Percentiles rank a stretch among this genome's conserved stretches.
Evolutionary conservation across 2,888 invertebrate species (phyloP).

Genomic region (Flexamia atlantica): DNA sequence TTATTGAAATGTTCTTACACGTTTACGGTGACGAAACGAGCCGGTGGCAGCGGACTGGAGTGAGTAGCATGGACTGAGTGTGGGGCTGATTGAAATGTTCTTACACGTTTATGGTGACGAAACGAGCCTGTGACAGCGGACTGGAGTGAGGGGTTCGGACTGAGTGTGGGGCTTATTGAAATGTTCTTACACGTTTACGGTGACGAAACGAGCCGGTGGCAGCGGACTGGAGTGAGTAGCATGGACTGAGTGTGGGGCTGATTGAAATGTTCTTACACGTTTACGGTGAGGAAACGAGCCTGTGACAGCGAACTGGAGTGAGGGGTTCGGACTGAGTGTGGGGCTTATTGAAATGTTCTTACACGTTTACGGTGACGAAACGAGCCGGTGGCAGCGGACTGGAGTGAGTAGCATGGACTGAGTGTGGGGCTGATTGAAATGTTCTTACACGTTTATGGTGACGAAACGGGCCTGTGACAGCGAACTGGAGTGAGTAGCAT

Average conservation of each 20-base stretch:
- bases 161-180: too few relatives aligned
- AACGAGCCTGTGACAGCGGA: conserved; percentile 25
- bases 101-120: conserved; percentile 50
- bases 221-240: conserved; percentile 6
- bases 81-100: conserved; percentile 58
- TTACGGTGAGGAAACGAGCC: conserved; percentile 31
- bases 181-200: conserved; percentile 53
- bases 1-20: conserved; percentile 58
- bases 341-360: conserved; percentile 57
- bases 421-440: conserved; percentile 57
- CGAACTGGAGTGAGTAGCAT: background rate
- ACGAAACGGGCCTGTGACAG: conserved; percentile 41
- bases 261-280: conserved; percentile 58
- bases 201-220: conserved; percentile 40
- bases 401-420: too few relatives aligned
- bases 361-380: conserved; percentile 49
- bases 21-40: conserved; percentile 36
- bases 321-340: too few relatives aligned
- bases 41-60: conserved; percentile 23
- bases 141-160: too few relatives aligned
- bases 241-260: too few relatives aligned
- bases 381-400: conserved; percentile 14
- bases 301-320: conserved; percentile 33
- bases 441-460: conserved; percentile 52
- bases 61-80: too few relatives aligned